Evolutionary conservation across 2,113 vertebrate species (phyloP).

Genomic region (Fulmarus glacialis): DNA sequence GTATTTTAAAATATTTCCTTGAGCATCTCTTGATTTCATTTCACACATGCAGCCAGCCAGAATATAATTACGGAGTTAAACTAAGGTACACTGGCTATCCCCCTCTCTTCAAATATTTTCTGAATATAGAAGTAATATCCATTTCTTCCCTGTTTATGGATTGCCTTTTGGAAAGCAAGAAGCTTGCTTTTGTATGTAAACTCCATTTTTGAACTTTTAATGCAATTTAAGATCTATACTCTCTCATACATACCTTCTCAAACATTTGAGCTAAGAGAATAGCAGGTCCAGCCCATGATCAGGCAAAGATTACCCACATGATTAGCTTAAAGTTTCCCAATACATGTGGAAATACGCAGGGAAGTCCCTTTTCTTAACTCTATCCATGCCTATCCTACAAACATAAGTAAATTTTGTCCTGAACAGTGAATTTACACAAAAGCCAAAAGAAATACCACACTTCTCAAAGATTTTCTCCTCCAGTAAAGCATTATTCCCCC

Average conservation of each 20-base stretch:
- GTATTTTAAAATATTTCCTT: not conserved
- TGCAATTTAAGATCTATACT: not conserved
- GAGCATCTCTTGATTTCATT: not conserved
- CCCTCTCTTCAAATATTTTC: not conserved
- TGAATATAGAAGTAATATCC: not conserved
- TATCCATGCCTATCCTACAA: not conserved
- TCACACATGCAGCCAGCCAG: not conserved
- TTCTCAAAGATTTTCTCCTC: not conserved
- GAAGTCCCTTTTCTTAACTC: not conserved
- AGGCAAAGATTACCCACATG: not conserved
- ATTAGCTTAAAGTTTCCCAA: not conserved
- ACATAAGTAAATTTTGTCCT: not conserved
- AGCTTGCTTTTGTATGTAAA: not conserved
- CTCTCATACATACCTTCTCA: not conserved
- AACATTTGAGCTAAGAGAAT: not conserved
- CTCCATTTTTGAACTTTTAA: not conserved
- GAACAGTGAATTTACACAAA: not conserved
- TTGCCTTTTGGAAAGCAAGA: not conserved
- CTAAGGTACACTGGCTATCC: not conserved
- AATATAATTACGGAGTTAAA: not conserved
- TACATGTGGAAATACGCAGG: not conserved
- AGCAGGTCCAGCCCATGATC: not conserved
- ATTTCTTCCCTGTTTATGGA: not conserved
- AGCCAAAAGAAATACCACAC: not conserved
- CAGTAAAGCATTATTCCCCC: not conserved